A percentile compares a stretch with the other conserved stretches of the same genome.
Evolutionary conservation across 1,140 invertebrate species (phyloP).

Genomic region (Apis florea): DNA sequence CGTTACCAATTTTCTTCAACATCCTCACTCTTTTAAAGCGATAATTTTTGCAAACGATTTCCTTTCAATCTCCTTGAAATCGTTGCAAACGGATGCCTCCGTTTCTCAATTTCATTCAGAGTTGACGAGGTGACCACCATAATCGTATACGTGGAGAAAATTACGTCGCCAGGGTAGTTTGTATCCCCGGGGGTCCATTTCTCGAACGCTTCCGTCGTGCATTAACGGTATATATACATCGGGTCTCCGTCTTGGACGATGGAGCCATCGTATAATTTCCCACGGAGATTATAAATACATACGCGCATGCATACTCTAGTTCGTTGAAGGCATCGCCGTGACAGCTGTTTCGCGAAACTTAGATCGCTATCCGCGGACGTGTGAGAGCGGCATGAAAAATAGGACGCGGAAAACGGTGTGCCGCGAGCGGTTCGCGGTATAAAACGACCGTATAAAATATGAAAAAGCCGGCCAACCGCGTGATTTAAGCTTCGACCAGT

Average conservation of each 20-base stretch:
- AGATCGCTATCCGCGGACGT: conserved; percentile 24
- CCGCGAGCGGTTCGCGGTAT: neutral
- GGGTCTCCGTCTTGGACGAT: conserved; percentile 18
- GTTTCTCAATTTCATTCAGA: neutral
- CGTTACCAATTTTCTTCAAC: no score
- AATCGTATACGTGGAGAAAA: neutral
- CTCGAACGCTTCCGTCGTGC: conserved; percentile 20
- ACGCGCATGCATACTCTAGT: no score
- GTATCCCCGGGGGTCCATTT: conserved; percentile 2
- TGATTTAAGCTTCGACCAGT: neutral
- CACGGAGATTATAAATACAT: conserved; percentile 37
- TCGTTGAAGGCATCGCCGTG: conserved; percentile 1
- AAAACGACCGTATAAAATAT: neutral
- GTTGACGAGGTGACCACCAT: neutral
- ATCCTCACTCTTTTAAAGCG: no score
- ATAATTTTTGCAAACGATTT: no score
- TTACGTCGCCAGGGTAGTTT: conserved; percentile 1
- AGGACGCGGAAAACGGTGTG: conserved; percentile 1
- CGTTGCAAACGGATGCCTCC: no score
- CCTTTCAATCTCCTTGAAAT: no score
- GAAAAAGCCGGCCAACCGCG: neutral
- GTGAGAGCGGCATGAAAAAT: conserved; percentile 10
- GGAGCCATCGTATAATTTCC: conserved; percentile 25
- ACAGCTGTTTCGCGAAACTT: conserved; percentile 36
- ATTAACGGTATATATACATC: conserved; percentile 24